Base-by-base conservation (phyloP, 2,888 invertebrate species). In the Horisme vitalbata region DNA sequence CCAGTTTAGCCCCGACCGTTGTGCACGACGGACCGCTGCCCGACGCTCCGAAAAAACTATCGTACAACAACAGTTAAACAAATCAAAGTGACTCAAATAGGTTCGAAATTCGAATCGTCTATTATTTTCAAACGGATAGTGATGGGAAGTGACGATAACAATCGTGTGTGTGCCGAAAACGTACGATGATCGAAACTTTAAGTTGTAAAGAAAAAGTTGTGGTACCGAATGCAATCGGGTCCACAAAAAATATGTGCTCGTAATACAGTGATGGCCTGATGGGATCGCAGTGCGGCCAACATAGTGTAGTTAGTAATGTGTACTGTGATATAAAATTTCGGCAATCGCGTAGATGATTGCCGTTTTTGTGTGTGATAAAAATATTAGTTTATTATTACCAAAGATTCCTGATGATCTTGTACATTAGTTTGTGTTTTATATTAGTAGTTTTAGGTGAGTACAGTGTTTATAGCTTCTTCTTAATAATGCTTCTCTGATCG, bases 321-420 rank as follows among this genome's bases (percentile, higher is more conserved):
- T 75, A 80, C 83, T 87, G 88, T 89, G 88, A 88, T 87, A 87
- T 79, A 78, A 83, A 79, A 83, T 72, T 76, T 79, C 79, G 83
- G 78, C 86, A 77, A 73, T 84, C 80, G 72, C 71, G 79, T 86
- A 86, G 83, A 89, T 89, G 88, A 88, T 87, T 84, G 87, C 74
- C 83, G 73, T 70, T 68, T 66, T 67, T 71, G 68, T 65, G 78
- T 84, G 89, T 89, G 89, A 89, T 88, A 87, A 71, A 72, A 75
- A 52, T 52, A 57, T 81, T 88, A 87, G 85, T 84, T 87, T 83
- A 85, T 83, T 88, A 87, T 87, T 86, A 83, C 89, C 88, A 89
- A 89, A 88, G 88, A 89, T 80, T 89, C 89, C 88, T 87, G 76
- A 89, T 89, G 89, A 88, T 89, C 89, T 89, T 89, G 78, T 89